phyloP scores from a whole-genome alignment of 92 coral and sea anemone genomes.

The Nematostella vectensis region DNA sequence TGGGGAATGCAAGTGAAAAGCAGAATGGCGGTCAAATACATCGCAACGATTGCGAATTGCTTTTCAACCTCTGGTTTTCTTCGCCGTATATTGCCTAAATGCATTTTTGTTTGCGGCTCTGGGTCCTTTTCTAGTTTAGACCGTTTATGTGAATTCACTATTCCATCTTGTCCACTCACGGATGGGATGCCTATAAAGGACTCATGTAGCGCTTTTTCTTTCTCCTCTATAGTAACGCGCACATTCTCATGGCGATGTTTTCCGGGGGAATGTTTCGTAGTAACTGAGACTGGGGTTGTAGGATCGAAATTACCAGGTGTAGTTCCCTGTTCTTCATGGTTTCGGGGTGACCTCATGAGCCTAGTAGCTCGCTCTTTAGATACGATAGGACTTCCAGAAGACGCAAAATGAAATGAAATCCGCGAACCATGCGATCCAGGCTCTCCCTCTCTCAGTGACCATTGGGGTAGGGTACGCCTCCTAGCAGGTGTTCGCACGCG shows the following conservation, averaged over 20 bases:
- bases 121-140: too few relatives aligned
- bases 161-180: too few relatives aligned
- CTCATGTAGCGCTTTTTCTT: too few relatives aligned
- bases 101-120: too few relatives aligned
- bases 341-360: not conserved
- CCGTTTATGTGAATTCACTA: too few relatives aligned
- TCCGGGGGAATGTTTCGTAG: too few relatives aligned
- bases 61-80: slow-evolving; percentile 34
- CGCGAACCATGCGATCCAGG: not conserved
- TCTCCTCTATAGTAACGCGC: not conserved
- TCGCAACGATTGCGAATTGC: slow-evolving; percentile 47
- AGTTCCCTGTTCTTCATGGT: not conserved
- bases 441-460: not conserved
- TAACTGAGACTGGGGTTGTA: too few relatives aligned
- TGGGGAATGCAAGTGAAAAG: slow-evolving; percentile 62
- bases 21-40: slow-evolving; percentile 56
- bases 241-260: too few relatives aligned
- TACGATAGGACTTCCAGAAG: not conserved
- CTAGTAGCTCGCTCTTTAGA: not conserved
- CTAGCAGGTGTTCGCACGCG: slow-evolving; percentile 20
- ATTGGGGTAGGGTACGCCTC: slow-evolving; percentile 2
- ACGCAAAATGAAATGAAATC: not conserved
- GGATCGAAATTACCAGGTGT: not conserved
- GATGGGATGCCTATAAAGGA: too few relatives aligned
- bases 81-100: not conserved